phyloP scores from a whole-genome alignment of 2,797 vertebrate species.

The Phoxinus dragarum region DNA sequence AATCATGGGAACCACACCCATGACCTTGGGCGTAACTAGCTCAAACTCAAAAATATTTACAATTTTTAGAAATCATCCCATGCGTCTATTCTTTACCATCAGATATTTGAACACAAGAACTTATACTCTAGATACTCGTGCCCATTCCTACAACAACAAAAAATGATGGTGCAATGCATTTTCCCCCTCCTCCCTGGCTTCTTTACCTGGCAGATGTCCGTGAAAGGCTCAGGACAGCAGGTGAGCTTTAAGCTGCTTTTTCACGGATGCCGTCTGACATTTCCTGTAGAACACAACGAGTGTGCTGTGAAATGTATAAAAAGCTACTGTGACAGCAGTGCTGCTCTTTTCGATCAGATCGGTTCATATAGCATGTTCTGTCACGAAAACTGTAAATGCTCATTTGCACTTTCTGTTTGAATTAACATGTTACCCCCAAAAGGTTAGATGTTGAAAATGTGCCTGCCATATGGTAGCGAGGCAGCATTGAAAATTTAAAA shows the following conservation, averaged over 20 bases:
- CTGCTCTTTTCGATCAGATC: constrained; percentile 25
- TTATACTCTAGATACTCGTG: neutral
- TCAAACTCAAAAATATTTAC: neutral
- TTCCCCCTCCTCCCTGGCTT: neutral
- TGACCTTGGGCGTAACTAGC: neutral
- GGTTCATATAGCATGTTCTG: constrained; percentile 12
- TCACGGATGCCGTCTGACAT: constrained; percentile 17
- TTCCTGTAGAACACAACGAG: constrained; percentile 24
- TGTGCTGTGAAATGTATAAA: constrained; percentile 40
- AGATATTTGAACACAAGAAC: neutral
- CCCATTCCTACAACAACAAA: neutral
- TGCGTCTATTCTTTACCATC: neutral
- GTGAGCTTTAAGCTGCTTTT: constrained; percentile 44
- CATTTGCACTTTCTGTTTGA: constrained; percentile 38
- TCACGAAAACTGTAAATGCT: constrained; percentile 22
- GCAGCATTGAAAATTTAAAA: neutral
- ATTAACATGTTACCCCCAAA: constrained; percentile 23
- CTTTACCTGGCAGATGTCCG: constrained; percentile 31
- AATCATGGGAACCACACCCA: neutral
- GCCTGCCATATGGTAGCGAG: constrained; percentile 46
- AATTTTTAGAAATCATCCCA: neutral
- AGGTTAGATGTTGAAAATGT: constrained; percentile 51
- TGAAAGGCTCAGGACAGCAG: constrained; percentile 39
- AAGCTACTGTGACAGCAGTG: constrained; percentile 1
- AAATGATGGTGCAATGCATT: neutral